Conservation (phyloP, 2,113 vertebrate species). For the Tachycineta bicolor region DNA sequence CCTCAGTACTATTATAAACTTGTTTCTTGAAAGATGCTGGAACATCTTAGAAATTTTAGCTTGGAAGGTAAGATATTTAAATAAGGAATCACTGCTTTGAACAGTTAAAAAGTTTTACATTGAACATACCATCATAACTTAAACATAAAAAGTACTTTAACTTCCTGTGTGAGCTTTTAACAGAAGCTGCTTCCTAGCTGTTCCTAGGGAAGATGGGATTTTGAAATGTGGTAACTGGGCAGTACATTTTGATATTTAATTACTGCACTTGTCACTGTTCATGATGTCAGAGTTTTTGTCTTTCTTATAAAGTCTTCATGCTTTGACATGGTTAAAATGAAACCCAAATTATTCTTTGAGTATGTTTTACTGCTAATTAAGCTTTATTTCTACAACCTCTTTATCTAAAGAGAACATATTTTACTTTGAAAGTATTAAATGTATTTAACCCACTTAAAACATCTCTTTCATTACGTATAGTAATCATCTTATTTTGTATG, state of each 20-base stretch:
- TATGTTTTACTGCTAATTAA: neutral
- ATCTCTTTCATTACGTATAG: neutral
- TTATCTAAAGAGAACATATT: neutral
- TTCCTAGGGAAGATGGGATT: neutral
- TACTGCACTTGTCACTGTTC: neutral
- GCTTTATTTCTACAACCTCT: neutral
- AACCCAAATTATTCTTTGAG: neutral
- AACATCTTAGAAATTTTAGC: neutral
- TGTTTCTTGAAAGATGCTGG: neutral
- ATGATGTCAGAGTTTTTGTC: neutral
- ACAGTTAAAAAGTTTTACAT: neutral
- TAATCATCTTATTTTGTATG: neutral
- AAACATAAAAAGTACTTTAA: neutral
- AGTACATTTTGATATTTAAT: neutral
- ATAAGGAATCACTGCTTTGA: neutral
- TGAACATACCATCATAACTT: neutral
- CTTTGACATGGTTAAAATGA: neutral
- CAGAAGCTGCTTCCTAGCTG: neutral
- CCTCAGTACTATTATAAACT: neutral
- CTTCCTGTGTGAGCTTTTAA: neutral
- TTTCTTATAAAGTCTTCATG: neutral
- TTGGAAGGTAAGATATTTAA: neutral
- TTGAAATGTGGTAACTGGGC: neutral
- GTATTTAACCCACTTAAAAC: neutral
- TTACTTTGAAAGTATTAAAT: neutral